Evolutionary conservation across 2,113 vertebrate genomes (phyloP).

Genomic region (Saimiri boliviensis): DNA sequence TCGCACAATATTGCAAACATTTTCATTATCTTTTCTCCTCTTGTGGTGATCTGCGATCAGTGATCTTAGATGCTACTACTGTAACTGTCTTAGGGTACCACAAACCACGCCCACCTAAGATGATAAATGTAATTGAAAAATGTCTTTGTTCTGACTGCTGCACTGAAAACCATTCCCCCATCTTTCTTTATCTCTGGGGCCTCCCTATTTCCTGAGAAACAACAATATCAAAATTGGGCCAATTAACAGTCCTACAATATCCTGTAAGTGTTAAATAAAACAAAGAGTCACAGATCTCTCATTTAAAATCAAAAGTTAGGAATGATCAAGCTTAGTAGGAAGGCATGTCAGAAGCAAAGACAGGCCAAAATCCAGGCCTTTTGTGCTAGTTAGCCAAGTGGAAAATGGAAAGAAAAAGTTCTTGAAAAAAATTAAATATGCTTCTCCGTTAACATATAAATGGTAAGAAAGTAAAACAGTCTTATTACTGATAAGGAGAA

Average conservation of each 20-base stretch:
- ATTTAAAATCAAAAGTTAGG: neutral
- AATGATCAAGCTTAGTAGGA: neutral
- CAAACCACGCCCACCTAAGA: neutral
- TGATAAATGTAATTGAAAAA: neutral
- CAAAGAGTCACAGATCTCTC: neutral
- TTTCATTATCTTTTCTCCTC: neutral
- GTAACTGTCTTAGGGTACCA: neutral
- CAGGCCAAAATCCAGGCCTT: neutral
- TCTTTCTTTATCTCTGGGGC: neutral
- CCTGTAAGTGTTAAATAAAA: neutral
- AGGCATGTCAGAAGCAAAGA: neutral
- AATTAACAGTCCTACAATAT: neutral
- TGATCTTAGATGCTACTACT: neutral
- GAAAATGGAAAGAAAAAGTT: neutral
- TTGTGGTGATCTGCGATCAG: neutral
- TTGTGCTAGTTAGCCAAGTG: neutral
- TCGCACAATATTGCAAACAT: neutral
- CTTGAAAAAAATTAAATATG: neutral
- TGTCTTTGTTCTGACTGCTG: neutral
- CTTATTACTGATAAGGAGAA: neutral
- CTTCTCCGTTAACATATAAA: neutral
- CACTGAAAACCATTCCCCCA: neutral
- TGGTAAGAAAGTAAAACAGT: neutral
- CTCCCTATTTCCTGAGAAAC: neutral
- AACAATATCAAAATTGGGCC: neutral